Base-by-base conservation (phyloP, 2,113 vertebrate genomes). In the Acrocephalus arundinaceus region DNA sequence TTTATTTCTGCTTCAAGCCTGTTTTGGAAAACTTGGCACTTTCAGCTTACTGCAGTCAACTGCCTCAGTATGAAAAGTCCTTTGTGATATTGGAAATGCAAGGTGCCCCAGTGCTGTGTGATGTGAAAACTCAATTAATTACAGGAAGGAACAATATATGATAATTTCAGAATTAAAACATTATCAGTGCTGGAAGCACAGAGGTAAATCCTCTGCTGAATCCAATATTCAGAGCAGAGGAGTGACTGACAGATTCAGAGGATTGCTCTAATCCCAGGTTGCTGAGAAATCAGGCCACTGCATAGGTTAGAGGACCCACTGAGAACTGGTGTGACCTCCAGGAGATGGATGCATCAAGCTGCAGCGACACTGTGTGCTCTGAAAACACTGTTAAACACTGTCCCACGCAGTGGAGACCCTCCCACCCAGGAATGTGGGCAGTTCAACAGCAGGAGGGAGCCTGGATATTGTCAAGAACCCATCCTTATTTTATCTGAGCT, bases 1-100 rank as follows among this genome's bases (percentile, higher is more conserved):
- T 96, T 96, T 94, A 95, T 96, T 96, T 88, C 93, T 93, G 55
- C 87, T 86, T 88, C 75, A 84, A 88, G 57, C 68, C 68, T 95
- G 48, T 93, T 96, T 93, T 88, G 85, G 85, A 94, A 96, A 82
- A 48, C 57, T 88, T 94, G 90, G 92, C 63, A 46, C 90, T 77
- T 83, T 28, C 59, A 93, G 59, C 67, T 92, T n/a, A 31, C 43
- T 80, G 87, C 90, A 88, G 87, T 31, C 57, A 87, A 83, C 51
- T 63, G 46, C 78, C 74, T 77, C 46, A 43, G 15, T 3, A 22
- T 13, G 57, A 67, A 30, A 89, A 88, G 63, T 63, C 39, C 58
- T 74, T 63, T 59, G 52, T 77, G 61, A 65, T 80, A 45, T 2
- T 51, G 48, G 67, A 80, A 45, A 57, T 92, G 39, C 48, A 83